phyloP scores from a whole-genome alignment of 2,113 vertebrate genomes.

The Larimichthys crocea region DNA sequence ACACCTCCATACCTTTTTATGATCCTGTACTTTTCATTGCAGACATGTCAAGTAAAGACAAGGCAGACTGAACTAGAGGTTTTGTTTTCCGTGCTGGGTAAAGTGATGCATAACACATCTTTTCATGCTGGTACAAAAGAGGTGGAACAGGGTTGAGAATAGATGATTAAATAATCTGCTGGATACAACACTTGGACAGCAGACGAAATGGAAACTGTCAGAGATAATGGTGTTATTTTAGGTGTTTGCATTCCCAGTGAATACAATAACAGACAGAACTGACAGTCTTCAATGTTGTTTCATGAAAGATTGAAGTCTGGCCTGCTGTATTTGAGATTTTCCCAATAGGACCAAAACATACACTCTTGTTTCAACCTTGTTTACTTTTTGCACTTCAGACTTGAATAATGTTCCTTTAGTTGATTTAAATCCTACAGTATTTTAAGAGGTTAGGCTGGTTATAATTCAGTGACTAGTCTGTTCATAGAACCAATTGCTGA shows the following conservation, averaged over 20 bases:
- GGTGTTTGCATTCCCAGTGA: constrained; percentile 43
- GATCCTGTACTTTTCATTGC: background rate
- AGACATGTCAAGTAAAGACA: constrained; percentile 1
- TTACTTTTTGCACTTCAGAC: background rate
- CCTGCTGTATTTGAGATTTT: constrained; percentile 5
- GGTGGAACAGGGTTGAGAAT: constrained; percentile 10
- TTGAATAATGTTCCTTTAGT: background rate
- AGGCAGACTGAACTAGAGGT: background rate
- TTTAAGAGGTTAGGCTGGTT: background rate
- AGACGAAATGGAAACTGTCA: constrained; percentile 55
- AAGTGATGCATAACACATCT: constrained; percentile 20
- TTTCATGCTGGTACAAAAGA: constrained; percentile 18
- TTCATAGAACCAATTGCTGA: constrained; percentile 12
- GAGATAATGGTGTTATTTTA: constrained; percentile 40
- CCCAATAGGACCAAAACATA: background rate
- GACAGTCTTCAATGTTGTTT: constrained; percentile 9
- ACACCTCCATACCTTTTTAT: background rate
- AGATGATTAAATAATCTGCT: constrained; percentile 35
- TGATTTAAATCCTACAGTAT: background rate
- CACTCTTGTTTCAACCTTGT: background rate
- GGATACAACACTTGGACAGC: constrained; percentile 23
- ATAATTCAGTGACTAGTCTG: background rate
- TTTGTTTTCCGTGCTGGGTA: constrained; percentile 15
- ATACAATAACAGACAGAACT: constrained; percentile 21
- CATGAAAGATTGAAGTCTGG: constrained; percentile 8